Evolutionary conservation across 2,888 invertebrate genomes (phyloP).

Genomic region (Cerceris rybyensis): DNA sequence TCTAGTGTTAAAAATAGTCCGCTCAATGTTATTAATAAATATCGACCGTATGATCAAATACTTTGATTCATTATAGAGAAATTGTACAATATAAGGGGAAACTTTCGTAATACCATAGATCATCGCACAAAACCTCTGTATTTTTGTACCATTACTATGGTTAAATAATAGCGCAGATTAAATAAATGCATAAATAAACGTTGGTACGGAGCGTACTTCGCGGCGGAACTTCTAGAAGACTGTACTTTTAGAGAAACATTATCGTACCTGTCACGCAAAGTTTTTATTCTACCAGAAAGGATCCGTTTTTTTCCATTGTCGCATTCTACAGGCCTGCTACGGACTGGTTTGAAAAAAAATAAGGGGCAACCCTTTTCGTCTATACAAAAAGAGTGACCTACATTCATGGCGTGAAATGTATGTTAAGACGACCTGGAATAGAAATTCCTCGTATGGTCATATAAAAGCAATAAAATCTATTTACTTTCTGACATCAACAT

Average conservation of each 20-base stretch:
- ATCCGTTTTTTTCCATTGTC: conserved; percentile 52
- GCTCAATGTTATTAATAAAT: too few relatives aligned
- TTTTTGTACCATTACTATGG: too few relatives aligned
- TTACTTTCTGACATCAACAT: not conserved
- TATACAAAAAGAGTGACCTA: conserved; percentile 57
- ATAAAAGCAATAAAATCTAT: conserved; percentile 1
- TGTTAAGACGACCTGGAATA: conserved; percentile 36
- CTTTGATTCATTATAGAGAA: too few relatives aligned
- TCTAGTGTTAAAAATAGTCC: too few relatives aligned
- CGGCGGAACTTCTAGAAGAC: not conserved
- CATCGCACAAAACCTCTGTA: too few relatives aligned
- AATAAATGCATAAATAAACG: not conserved
- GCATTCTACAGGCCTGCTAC: conserved; percentile 23
- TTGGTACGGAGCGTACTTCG: too few relatives aligned
- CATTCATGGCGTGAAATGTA: conserved; percentile 45
- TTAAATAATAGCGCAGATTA: not conserved
- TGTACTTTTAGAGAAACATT: conserved; percentile 40
- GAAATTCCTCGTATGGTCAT: conserved; percentile 13
- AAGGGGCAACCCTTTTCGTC: conserved; percentile 56
- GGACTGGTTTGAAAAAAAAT: conserved; percentile 59
- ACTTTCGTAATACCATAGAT: too few relatives aligned
- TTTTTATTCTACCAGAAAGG: conserved; percentile 37
- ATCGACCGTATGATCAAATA: too few relatives aligned
- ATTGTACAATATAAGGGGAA: too few relatives aligned
- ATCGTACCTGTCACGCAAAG: conserved; percentile 49